Conservation (phyloP, 2,888 invertebrate species). For the Andrena camellia region DNA sequence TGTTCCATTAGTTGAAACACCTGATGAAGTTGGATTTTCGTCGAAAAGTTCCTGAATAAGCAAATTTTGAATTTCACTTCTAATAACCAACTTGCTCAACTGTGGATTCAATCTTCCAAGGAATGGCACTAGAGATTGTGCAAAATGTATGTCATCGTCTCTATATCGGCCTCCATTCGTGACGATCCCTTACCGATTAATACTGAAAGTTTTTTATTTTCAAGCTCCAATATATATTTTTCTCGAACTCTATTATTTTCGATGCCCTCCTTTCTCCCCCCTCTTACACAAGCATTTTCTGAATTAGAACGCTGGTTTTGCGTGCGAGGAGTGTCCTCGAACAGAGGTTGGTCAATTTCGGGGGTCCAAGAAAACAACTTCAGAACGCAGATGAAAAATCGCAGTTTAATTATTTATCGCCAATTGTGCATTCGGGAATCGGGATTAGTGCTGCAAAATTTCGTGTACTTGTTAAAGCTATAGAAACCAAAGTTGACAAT, state of each 20-base stretch:
- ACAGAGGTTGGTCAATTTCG: not conserved
- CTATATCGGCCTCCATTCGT: not conserved
- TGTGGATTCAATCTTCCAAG: not conserved
- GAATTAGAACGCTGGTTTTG: too few species aligned
- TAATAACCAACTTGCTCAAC: not conserved
- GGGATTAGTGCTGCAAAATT: too few species aligned
- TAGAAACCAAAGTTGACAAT: too few species aligned
- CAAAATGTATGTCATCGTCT: not conserved
- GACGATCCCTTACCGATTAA: not conserved
- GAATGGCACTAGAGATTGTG: not conserved
- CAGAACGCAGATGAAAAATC: too few species aligned
- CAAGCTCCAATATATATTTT: not conserved
- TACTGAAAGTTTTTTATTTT: not conserved
- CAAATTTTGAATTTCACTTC: not conserved
- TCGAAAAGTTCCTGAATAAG: not conserved
- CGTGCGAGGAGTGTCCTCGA: too few species aligned
- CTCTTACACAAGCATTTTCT: too few species aligned
- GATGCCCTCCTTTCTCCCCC: not conserved
- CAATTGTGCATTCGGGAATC: too few species aligned
- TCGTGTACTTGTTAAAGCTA: too few species aligned
- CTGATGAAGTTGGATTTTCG: not conserved
- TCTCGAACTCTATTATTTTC: not conserved
- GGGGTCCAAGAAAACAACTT: too few species aligned
- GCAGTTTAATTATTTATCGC: too few species aligned
- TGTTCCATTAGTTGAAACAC: too few species aligned